Evolutionary conservation across 2,888 invertebrate species (phyloP).

Genomic region (Sycophila texana): DNA sequence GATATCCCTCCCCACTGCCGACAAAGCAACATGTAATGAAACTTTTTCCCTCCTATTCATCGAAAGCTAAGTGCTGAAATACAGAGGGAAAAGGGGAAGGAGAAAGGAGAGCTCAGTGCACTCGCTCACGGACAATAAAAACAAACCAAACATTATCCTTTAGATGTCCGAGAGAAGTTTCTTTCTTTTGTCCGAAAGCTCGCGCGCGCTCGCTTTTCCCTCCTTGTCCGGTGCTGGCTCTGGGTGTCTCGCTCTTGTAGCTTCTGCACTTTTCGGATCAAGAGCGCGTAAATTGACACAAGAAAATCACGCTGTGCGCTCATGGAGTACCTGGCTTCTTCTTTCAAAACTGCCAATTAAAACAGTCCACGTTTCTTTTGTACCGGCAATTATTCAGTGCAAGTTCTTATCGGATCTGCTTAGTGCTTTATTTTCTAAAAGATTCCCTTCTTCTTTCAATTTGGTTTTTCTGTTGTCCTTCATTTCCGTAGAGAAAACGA

Average conservation of each 20-base stretch:
- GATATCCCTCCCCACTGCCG: constrained; percentile 24
- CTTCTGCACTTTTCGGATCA: constrained; percentile 48
- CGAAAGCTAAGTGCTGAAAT: constrained; percentile 41
- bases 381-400: constrained; percentile 3
- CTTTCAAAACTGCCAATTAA: constrained; percentile 38
- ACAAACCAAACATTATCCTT: constrained; percentile 48
- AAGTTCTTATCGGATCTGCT: background rate
- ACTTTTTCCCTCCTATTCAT: constrained; percentile 52
- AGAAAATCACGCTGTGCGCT: constrained; percentile 25
- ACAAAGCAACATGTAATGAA: constrained; percentile 53
- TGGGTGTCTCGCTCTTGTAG: background rate
- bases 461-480: too few species aligned
- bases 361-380: background rate
- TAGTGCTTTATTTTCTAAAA: background rate
- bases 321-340: background rate
- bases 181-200: constrained; percentile 38
- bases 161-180: constrained; percentile 36
- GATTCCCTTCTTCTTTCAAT: too few species aligned
- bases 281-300: constrained; percentile 49
- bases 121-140: constrained; percentile 45
- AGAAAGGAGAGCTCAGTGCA: background rate
- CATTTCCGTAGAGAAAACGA: too few species aligned
- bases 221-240: constrained; percentile 5
- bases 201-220: background rate
- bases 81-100: constrained; percentile 3